A percentile compares a stretch with the other conserved stretches of the same genome.
These are phyloP conservation scores for Monopis laevigella DNA, from an alignment of 2,888 invertebrate species.

Conservation along the genomic window DNA sequence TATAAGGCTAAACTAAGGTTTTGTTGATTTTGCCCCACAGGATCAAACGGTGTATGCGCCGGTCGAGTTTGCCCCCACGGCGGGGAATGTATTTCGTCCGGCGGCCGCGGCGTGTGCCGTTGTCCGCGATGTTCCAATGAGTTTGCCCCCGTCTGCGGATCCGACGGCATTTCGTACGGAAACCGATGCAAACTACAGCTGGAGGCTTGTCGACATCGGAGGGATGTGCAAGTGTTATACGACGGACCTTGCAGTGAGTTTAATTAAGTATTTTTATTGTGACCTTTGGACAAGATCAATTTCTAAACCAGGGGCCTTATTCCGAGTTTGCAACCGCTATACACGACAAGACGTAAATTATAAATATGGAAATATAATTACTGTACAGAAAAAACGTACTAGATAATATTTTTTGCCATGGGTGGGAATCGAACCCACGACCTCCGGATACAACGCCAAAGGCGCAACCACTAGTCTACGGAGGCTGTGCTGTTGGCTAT, in stretches of 20 bases:
- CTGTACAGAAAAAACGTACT: too few relatives aligned
- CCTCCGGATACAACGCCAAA: too few relatives aligned
- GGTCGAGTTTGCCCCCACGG: constrained; percentile 80
- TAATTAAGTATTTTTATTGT: too few relatives aligned
- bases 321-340: too few relatives aligned
- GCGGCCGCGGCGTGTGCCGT: constrained; percentile 80
- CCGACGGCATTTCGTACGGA: constrained; percentile 83
- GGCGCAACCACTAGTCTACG: too few relatives aligned
- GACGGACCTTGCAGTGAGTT: constrained; percentile 89
- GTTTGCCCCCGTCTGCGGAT: constrained; percentile 86
- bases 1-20: not conserved
- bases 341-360: too few relatives aligned
- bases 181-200: constrained; percentile 85
- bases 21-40: constrained; percentile 33
- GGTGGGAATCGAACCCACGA: too few relatives aligned
- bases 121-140: constrained; percentile 87
- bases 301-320: too few relatives aligned
- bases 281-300: too few relatives aligned
- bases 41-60: constrained; percentile 73
- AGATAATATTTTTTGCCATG: too few relatives aligned
- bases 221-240: constrained; percentile 80
- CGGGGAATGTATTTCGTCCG: constrained; percentile 71
- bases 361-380: too few relatives aligned
- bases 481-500: too few relatives aligned
- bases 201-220: constrained; percentile 79